These are phyloP conservation scores for Tetragonisca angustula DNA, from an alignment of 2,888 invertebrate genomes.

Conservation along the genomic window DNA sequence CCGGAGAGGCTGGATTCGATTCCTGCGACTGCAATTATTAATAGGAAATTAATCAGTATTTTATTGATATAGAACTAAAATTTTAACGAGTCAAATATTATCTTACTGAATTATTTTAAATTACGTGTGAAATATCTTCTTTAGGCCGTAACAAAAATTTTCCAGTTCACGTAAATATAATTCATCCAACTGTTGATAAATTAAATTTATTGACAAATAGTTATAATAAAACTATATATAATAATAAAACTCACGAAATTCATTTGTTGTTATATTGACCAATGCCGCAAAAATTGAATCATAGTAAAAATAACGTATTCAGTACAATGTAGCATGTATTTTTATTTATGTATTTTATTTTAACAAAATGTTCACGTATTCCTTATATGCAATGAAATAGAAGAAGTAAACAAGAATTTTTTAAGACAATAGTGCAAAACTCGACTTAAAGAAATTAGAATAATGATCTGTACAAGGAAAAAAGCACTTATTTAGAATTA, in stretches of 20 bases:
- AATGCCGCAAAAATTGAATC: constrained; percentile 25
- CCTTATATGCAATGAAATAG: constrained; percentile 57
- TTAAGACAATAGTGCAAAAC: constrained; percentile 39
- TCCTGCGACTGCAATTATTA: constrained; percentile 80
- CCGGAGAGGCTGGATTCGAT: constrained; percentile 75
- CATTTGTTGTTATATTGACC: background rate
- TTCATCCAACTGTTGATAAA: constrained; percentile 10
- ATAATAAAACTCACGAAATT: constrained; percentile 26
- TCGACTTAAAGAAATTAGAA: constrained; percentile 51
- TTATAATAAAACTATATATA: constrained; percentile 10
- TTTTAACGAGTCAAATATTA: constrained; percentile 32
- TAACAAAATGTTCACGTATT: constrained; percentile 73
- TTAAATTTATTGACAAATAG: constrained; percentile 20
- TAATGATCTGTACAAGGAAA: constrained; percentile 67
- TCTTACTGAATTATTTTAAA: constrained; percentile 14
- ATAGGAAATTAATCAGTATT: constrained; percentile 46
- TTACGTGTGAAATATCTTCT: constrained; percentile 10
- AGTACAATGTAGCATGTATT: constrained; percentile 29
- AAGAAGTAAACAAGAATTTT: constrained; percentile 48
- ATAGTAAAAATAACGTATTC: constrained; percentile 22
- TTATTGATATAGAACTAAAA: constrained; percentile 47
- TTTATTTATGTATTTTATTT: constrained; percentile 60
- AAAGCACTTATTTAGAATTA: constrained; percentile 47
- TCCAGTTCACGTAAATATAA: constrained; percentile 9
- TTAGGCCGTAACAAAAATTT: constrained; percentile 37